A percentile compares a stretch with the other conserved stretches of the same genome.
Evolutionary conservation across 2,113 vertebrate species (phyloP).

Genomic region (Notarius lentiginosus): DNA sequence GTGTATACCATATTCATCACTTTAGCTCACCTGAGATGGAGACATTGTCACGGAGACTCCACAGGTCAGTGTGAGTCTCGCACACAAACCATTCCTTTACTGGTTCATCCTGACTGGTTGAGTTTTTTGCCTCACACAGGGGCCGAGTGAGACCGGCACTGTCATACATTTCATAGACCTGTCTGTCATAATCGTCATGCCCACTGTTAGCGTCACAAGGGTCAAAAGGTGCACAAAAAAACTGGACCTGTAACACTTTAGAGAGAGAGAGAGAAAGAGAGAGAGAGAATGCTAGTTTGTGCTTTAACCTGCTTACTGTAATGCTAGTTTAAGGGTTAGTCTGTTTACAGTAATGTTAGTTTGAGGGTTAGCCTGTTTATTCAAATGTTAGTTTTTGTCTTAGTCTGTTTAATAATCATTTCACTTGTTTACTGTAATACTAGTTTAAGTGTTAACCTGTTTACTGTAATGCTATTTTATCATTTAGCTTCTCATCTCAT

Average conservation of each 20-base stretch:
- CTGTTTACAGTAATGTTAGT: not conserved
- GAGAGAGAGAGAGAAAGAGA: conserved; percentile 25
- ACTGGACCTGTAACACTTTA: conserved; percentile 55
- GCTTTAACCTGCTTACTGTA: not conserved
- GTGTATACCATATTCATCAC: not conserved
- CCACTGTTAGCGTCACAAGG: conserved; percentile 19
- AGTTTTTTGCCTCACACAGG: conserved; percentile 15
- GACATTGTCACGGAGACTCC: conserved; percentile 16
- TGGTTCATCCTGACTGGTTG: conserved; percentile 8
- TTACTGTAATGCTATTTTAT: not conserved
- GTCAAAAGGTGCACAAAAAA: conserved; percentile 59
- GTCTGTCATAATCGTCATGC: not conserved
- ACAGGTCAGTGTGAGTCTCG: conserved; percentile 18
- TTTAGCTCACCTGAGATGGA: conserved; percentile 37
- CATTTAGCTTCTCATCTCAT: not conserved
- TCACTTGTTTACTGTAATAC: too few relatives aligned
- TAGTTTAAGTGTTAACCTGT: not conserved
- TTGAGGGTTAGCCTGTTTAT: not conserved
- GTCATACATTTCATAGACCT: not conserved
- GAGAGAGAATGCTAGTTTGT: not conserved
- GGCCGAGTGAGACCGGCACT: not conserved
- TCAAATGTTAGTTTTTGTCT: not conserved
- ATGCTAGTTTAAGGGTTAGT: not conserved
- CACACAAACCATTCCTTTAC: conserved; percentile 41
- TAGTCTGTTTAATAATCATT: too few relatives aligned